Base-by-base conservation (phyloP, 2,113 vertebrate genomes). In the Puffinus mauretanicus region DNA sequence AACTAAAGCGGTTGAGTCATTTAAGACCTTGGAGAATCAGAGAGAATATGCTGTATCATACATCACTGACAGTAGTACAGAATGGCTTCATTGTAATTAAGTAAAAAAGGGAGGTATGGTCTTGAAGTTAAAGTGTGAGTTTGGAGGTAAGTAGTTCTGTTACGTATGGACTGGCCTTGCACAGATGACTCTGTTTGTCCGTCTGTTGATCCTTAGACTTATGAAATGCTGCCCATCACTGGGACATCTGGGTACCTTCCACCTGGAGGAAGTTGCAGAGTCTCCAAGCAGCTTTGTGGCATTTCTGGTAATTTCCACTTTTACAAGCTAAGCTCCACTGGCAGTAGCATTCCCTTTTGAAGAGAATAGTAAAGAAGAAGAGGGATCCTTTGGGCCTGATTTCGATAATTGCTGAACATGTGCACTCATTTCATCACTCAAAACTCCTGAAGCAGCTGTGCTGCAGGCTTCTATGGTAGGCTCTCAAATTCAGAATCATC, bases 11-110 rank as follows among this genome's bases (percentile, higher is more conserved):
- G 7, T 85, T 89, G 89, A 91, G 78, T 90, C 46, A 77, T 42
- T 95, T 79, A 71, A 80, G 91, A 93, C 66, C 66, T 72, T 93
- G 83, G 46, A 72, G 84, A 90, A 75, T 80, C 2, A 4, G 20
- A 77, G 80, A 75, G 82, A 69, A 88, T 83, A 3, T 88, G 86
- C 71, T 87, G 30, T 80, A 20, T 91, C 60, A 60, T 64, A 15
- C 27, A 27, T 79, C 71, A 22, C 27, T 87, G 83, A 64, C 67
- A 13, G 36, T 27, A 52, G 30, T 16, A 42, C 0, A 9, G 78
- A 14, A 17, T 64, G 34, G n/a, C 67, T 78, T 93, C 7, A 8
- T 6, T 81, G 42, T n/a, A 69, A 20, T 19, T 26, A 52, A 52
- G 36, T 42, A 24, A 81, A 81, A 83, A 88, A 57, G 10, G 13